Evolutionary conservation across 2,888 invertebrate species (phyloP).

Genomic region (Julus scandinavius): DNA sequence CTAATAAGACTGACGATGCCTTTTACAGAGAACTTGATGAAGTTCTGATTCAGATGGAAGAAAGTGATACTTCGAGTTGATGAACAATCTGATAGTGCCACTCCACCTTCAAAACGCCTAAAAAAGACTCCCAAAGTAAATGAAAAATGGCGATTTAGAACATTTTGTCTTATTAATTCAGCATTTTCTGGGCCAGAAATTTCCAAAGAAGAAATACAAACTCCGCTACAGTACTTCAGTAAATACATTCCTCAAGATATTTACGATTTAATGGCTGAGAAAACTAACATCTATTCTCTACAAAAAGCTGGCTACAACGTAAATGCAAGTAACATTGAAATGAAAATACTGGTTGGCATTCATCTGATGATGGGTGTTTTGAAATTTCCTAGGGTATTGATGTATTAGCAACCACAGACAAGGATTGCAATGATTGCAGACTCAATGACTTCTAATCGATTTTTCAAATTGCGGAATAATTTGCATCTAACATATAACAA

Average conservation of each 20-base stretch:
- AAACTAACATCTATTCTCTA: conserved; percentile 62
- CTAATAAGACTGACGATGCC: not conserved
- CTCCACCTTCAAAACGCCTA: too few relatives aligned
- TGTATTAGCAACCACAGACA: too few relatives aligned
- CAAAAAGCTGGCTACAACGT: conserved; percentile 47
- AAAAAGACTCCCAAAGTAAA: too few relatives aligned
- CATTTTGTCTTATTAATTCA: too few relatives aligned
- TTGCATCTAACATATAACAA: too few relatives aligned
- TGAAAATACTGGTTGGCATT: conserved; percentile 56
- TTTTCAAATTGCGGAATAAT: too few relatives aligned
- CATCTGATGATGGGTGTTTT: conserved; percentile 57
- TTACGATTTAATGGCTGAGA: conserved; percentile 58
- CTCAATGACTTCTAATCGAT: too few relatives aligned
- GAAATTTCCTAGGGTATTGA: too few relatives aligned
- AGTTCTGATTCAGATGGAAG: not conserved
- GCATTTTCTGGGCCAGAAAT: not conserved
- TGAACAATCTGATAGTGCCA: too few relatives aligned
- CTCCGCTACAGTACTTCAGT: conserved; percentile 54
- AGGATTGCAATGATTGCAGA: too few relatives aligned
- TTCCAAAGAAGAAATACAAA: conserved; percentile 9
- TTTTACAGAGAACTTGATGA: not conserved
- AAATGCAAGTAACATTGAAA: conserved; percentile 48
- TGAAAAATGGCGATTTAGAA: too few relatives aligned
- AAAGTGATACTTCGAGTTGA: not conserved
- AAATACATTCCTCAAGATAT: conserved; percentile 54